Evolutionary conservation across 2,113 vertebrate genomes (phyloP).

Genomic region (Chamaetylas fuelleborni): DNA sequence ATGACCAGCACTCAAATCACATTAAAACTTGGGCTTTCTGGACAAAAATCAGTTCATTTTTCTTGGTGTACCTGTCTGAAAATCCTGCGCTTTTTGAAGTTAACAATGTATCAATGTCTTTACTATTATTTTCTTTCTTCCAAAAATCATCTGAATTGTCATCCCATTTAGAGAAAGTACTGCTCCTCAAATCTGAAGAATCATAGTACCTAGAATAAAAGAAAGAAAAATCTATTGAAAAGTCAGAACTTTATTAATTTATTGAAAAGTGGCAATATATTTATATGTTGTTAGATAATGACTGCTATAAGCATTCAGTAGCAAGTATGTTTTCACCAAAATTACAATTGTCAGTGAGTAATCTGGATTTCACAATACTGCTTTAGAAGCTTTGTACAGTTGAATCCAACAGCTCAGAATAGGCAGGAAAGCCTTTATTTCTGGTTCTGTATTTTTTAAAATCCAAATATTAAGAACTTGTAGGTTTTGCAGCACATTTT

Average conservation of each 20-base stretch:
- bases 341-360: not conserved
- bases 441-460: not conserved
- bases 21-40: not conserved
- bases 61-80: conserved; percentile 79
- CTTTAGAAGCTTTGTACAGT: not conserved
- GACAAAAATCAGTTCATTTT: not conserved
- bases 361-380: not conserved
- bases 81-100: conserved; percentile 70
- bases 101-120: conserved; percentile 74
- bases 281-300: not conserved
- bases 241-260: not conserved
- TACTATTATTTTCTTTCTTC: conserved; percentile 78
- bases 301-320: not conserved
- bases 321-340: not conserved
- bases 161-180: conserved; percentile 80
- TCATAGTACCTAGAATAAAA: conserved; percentile 75
- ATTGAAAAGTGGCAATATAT: not conserved
- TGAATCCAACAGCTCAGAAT: not conserved
- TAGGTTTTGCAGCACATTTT: not conserved
- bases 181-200: conserved; percentile 71
- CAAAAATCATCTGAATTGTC: conserved; percentile 78
- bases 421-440: not conserved
- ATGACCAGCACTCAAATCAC: not conserved
- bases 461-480: not conserved
- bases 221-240: not conserved